A percentile compares a stretch with the other conserved stretches of the same genome.
phyloP scores from a whole-genome alignment of 2,797 vertebrate species.

The Sphenodon punctatus region DNA sequence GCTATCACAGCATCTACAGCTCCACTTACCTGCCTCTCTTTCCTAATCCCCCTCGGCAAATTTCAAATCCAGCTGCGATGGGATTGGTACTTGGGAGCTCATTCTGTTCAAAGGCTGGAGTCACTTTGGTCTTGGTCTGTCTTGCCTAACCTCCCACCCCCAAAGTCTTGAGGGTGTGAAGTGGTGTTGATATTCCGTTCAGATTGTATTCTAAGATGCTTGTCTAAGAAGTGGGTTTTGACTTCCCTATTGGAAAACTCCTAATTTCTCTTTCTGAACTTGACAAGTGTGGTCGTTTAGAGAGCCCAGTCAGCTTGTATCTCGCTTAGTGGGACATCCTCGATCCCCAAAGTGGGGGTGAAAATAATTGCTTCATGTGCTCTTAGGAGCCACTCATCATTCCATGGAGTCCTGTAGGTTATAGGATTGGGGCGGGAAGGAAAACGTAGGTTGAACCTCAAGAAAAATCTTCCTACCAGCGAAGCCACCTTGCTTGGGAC shows the following conservation, averaged over 20 bases:
- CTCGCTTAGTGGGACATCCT: too few relatives aligned
- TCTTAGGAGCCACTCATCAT: too few relatives aligned
- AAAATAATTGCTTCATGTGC: too few relatives aligned
- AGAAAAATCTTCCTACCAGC: not conserved
- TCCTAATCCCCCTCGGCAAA: not conserved
- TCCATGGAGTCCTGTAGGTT: too few relatives aligned
- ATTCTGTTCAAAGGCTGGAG: not conserved
- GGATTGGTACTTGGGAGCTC: not conserved
- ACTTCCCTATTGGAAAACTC: not conserved
- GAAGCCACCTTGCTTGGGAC: constrained; percentile 1
- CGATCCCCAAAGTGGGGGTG: too few relatives aligned
- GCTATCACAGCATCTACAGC: not conserved
- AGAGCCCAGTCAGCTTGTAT: not conserved
- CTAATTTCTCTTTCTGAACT: constrained; percentile 1
- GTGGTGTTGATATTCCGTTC: not conserved
- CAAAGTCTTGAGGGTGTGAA: not conserved
- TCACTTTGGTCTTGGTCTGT: not conserved
- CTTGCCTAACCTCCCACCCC: not conserved
- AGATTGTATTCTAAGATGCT: not conserved
- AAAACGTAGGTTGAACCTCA: constrained; percentile 20
- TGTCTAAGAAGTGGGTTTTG: not conserved
- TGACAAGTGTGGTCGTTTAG: too few relatives aligned
- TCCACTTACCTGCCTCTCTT: not conserved
- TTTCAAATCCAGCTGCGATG: not conserved
- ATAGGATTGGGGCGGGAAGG: too few relatives aligned